Conservation (phyloP, 2,888 invertebrate species). For the Acanthosepion esculentum region DNA sequence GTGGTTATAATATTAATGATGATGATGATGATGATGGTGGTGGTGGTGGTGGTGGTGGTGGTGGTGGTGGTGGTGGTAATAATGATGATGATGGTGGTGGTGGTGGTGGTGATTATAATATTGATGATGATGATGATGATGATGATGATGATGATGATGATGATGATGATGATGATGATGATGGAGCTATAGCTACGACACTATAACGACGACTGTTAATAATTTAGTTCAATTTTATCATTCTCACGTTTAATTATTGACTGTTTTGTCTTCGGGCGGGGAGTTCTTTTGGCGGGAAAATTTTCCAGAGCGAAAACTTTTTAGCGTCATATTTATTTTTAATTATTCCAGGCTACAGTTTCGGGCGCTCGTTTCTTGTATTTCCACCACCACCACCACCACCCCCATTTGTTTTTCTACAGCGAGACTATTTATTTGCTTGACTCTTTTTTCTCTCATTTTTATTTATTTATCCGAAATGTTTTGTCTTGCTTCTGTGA, state of each 20-base stretch:
- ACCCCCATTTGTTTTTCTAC: neutral
- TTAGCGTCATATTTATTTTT: slow-evolving; percentile 8
- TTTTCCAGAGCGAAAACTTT: neutral
- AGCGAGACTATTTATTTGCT: neutral
- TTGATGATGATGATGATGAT: neutral
- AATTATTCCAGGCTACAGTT: neutral
- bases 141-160: neutral
- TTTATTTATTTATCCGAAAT: neutral
- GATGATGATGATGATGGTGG: neutral
- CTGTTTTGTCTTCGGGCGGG: neutral
- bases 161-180: neutral
- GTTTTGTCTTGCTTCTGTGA: neutral
- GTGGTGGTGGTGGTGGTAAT: neutral
- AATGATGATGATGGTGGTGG: neutral
- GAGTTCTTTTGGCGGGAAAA: neutral
- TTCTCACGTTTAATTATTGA: neutral
- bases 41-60: too few relatives aligned
- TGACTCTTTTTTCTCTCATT: neutral
- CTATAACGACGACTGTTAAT: neutral
- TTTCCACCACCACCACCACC: too few relatives aligned
- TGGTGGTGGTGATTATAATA: too few relatives aligned
- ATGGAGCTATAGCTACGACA: neutral
- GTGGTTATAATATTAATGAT: too few relatives aligned
- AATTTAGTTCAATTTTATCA: neutral
- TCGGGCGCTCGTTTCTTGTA: neutral